These are phyloP conservation scores for Drosophila novamexicana DNA, from an alignment of 1,140 invertebrate genomes.

Conservation along the genomic window DNA sequence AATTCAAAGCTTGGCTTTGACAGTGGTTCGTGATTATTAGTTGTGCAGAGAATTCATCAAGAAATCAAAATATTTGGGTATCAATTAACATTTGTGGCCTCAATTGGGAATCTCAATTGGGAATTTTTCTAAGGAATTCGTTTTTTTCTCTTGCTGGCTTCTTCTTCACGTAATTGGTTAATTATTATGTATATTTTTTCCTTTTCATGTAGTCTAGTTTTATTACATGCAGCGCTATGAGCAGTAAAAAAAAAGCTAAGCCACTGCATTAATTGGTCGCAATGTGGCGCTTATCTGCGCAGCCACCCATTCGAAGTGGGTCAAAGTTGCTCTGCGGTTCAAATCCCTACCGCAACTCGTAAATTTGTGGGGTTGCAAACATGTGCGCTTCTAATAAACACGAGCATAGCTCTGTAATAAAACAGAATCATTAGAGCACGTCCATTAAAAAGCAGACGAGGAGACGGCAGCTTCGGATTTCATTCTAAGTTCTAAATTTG, in stretches of 20 bases:
- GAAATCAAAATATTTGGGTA: conserved; percentile 42
- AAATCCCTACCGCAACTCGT: conserved; percentile 36
- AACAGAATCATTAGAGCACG: conserved; percentile 8
- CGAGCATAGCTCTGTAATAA: conserved; percentile 9
- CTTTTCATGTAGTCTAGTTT: not conserved
- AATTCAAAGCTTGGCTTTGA: conserved; percentile 1
- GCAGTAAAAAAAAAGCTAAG: conserved; percentile 13
- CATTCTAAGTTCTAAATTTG: conserved; percentile 30
- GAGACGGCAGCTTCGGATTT: conserved; percentile 21
- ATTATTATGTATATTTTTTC: not conserved
- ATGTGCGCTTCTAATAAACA: conserved; percentile 13
- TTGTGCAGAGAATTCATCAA: conserved; percentile 14
- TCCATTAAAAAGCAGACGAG: conserved; percentile 29
- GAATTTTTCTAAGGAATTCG: not conserved
- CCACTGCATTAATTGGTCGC: conserved; percentile 34
- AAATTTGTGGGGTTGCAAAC: conserved; percentile 13
- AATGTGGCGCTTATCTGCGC: conserved; percentile 40
- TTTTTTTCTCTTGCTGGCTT: not conserved
- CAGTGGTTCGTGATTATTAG: conserved; percentile 6
- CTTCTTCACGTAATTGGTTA: not conserved
- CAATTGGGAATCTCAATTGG: conserved; percentile 10
- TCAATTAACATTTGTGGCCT: conserved; percentile 39
- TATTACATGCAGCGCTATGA: not conserved
- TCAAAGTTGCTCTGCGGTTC: conserved; percentile 52
- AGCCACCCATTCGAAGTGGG: conserved; percentile 42